phyloP scores from a whole-genome alignment of 2,888 invertebrate species.

The Spatulosminthurus flaviceps region DNA sequence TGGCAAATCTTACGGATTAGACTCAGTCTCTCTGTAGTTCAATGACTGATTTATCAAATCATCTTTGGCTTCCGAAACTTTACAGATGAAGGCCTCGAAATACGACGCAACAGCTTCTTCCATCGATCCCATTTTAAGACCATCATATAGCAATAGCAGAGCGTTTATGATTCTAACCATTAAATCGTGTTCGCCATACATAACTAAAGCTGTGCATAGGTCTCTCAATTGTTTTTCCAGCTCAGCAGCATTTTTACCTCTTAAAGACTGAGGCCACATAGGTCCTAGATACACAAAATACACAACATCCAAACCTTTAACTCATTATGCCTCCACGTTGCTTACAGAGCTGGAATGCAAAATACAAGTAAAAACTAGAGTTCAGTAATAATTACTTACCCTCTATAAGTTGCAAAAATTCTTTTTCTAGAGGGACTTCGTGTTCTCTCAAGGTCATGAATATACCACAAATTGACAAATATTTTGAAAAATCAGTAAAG shows the following conservation, averaged over 20 bases:
- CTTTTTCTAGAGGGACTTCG: constrained; percentile 59
- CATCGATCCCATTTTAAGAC: background rate
- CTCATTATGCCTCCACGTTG: too few relatives aligned
- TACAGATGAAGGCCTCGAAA: constrained; percentile 18
- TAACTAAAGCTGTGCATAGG: constrained; percentile 48
- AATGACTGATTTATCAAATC: constrained; percentile 3
- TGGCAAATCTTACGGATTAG: constrained; percentile 39
- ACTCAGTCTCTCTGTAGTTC: constrained; percentile 34
- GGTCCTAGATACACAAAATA: too few relatives aligned
- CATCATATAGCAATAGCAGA: constrained; percentile 20
- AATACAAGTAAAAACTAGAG: constrained; percentile 7
- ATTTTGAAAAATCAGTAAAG: constrained; percentile 48
- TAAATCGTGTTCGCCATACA: constrained; percentile 56
- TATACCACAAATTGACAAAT: background rate
- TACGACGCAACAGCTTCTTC: background rate
- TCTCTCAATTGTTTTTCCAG: constrained; percentile 29
- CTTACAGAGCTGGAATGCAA: background rate
- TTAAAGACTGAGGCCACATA: background rate
- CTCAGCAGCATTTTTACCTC: background rate
- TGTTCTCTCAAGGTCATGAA: constrained; percentile 54
- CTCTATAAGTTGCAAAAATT: constrained; percentile 54
- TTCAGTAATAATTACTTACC: constrained; percentile 36
- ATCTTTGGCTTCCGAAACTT: background rate
- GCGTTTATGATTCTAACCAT: constrained; percentile 37
- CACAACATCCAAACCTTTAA: too few relatives aligned